phyloP scores from a whole-genome alignment of 2,113 vertebrate species.

The Sorex araneus region DNA sequence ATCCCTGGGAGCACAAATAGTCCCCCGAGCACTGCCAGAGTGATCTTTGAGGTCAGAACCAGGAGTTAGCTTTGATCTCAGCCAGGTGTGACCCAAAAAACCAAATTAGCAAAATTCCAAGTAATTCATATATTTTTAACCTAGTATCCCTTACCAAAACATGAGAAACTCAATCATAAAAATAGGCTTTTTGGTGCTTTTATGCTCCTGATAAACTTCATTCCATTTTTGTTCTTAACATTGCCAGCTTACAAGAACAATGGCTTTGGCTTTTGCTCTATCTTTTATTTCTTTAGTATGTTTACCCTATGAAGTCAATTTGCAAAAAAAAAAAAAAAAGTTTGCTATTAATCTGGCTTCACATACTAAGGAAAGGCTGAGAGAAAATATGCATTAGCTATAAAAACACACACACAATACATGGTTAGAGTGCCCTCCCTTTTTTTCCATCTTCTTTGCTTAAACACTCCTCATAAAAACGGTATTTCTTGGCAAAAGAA shows the following conservation, averaged over 20 bases:
- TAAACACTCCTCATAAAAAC: constrained; percentile 82
- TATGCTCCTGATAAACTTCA: not conserved
- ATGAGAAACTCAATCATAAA: not conserved
- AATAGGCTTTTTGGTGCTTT: not conserved
- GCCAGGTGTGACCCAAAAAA: not conserved
- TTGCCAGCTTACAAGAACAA: not conserved
- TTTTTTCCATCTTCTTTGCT: constrained; percentile 81
- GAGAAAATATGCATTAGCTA: constrained; percentile 62
- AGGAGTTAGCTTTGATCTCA: not conserved
- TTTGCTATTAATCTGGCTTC: constrained; percentile 68
- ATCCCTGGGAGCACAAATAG: too few relatives aligned
- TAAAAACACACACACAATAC: constrained; percentile 64
- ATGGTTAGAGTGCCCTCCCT: constrained; percentile 62
- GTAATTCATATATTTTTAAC: not conserved
- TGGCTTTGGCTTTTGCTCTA: not conserved
- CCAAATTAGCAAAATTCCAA: not conserved
- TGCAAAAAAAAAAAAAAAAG: constrained; percentile 42
- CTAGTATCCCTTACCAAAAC: not conserved
- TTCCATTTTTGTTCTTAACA: not conserved
- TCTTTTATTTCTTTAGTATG: constrained; percentile 46
- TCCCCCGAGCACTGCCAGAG: too few relatives aligned
- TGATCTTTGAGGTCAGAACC: too few relatives aligned
- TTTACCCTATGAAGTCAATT: constrained; percentile 49
- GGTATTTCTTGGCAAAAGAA: constrained; percentile 81
- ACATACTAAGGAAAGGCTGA: constrained; percentile 53